phyloP scores from a whole-genome alignment of 2,797 vertebrate species.

The Sebastes trivittatus region DNA sequence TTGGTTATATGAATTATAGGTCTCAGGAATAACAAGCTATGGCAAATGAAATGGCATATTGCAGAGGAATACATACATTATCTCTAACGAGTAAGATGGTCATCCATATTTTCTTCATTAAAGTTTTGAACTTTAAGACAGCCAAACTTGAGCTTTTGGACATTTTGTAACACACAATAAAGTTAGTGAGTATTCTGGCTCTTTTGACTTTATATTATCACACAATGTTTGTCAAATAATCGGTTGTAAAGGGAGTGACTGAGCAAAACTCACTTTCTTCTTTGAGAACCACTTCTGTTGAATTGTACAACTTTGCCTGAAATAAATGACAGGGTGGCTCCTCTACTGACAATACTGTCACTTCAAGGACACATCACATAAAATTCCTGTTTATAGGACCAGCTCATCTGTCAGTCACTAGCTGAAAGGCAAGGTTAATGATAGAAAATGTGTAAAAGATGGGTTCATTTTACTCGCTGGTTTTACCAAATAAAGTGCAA shows the following conservation, averaged over 20 bases:
- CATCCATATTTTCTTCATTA: neutral
- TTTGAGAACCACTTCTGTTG: too few species aligned
- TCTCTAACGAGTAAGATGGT: neutral
- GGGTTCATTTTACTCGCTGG: neutral
- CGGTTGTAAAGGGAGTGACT: too few species aligned
- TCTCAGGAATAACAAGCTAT: neutral
- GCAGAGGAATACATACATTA: neutral
- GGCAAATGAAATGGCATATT: neutral
- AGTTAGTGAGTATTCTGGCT: too few species aligned
- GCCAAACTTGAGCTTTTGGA: neutral
- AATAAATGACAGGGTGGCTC: too few species aligned
- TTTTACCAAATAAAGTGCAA: neutral
- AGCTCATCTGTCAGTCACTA: neutral
- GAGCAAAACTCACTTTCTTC: too few species aligned
- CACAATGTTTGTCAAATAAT: too few species aligned
- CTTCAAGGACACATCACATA: constrained; percentile 3
- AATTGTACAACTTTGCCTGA: too few species aligned
- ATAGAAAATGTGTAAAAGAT: neutral
- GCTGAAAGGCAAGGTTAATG: neutral
- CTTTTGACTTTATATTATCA: too few species aligned
- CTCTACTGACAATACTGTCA: neutral
- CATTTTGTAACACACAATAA: too few species aligned
- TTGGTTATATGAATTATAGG: neutral
- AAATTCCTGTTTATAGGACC: neutral
- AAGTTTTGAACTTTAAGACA: neutral